Evolutionary conservation across 2,113 vertebrate species (phyloP).

Genomic region (Hystrix brachyura): DNA sequence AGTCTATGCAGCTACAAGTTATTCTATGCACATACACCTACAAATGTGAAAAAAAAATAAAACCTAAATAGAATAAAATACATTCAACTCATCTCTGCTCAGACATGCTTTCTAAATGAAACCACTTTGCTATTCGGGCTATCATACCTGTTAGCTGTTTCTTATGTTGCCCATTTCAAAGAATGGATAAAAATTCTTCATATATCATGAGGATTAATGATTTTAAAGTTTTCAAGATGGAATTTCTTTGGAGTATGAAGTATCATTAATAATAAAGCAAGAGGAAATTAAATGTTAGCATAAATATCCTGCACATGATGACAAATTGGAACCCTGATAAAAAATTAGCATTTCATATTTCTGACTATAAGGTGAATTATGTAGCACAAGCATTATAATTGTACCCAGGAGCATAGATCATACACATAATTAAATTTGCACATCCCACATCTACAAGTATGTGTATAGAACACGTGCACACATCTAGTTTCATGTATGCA

Average conservation of each 20-base stretch:
- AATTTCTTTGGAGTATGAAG: slow-evolving; percentile 73
- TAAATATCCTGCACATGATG: slow-evolving; percentile 75
- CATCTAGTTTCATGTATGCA: background rate
- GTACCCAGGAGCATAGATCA: background rate
- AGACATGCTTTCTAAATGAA: background rate
- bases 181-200: slow-evolving; percentile 62
- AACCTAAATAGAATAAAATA: background rate
- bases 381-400: background rate
- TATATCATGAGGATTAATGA: slow-evolving; percentile 76
- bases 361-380: slow-evolving; percentile 2
- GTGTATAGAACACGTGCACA: background rate
- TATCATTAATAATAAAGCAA: slow-evolving; percentile 82
- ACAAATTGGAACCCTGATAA: slow-evolving; percentile 72
- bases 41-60: background rate
- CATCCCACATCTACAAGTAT: background rate
- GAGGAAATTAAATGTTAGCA: slow-evolving; percentile 79
- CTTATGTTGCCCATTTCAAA: slow-evolving; percentile 64
- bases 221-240: slow-evolving; percentile 68
- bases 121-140: background rate
- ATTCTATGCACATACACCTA: background rate
- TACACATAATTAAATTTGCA: background rate
- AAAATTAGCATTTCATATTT: slow-evolving; percentile 57
- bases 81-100: background rate
- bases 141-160: background rate
- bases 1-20: background rate